These are phyloP conservation scores for Raphicerus campestris DNA, from an alignment of 2,113 vertebrate species.

Conservation along the genomic window DNA sequence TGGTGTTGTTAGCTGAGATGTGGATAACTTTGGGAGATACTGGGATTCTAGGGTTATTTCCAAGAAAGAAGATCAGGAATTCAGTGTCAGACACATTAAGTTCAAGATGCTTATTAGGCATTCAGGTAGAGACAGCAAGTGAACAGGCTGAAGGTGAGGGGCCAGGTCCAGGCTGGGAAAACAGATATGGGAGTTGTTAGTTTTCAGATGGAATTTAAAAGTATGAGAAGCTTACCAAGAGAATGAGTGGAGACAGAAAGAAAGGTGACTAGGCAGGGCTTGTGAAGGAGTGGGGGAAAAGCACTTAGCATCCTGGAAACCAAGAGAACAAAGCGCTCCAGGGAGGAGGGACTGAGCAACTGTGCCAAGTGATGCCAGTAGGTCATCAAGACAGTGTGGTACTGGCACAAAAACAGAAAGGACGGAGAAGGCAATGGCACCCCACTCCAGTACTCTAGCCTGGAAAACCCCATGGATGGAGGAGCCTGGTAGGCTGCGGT, in stretches of 20 bases:
- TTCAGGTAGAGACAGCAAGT: not conserved
- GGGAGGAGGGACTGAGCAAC: not conserved
- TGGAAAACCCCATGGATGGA: too few relatives aligned
- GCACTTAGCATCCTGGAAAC: not conserved
- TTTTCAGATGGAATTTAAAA: not conserved
- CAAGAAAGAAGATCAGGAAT: not conserved
- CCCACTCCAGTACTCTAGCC: too few relatives aligned
- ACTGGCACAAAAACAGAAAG: not conserved
- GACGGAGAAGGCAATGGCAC: too few relatives aligned
- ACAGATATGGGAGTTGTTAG: not conserved
- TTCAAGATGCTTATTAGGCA: not conserved
- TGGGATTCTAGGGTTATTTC: not conserved
- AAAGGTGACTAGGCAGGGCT: not conserved
- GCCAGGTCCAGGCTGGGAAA: not conserved
- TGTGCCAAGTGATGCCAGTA: not conserved
- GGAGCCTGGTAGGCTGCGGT: too few relatives aligned
- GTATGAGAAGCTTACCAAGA: not conserved
- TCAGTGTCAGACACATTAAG: not conserved
- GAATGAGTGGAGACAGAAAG: not conserved
- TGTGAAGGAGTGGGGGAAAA: not conserved
- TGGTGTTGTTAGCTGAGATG: not conserved
- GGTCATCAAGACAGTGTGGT: not conserved
- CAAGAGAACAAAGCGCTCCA: not conserved
- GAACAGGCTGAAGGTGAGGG: not conserved
- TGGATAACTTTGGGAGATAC: not conserved